These are phyloP conservation scores for Andrena cerasifolii DNA, from an alignment of 1,140 invertebrate genomes.

Conservation along the genomic window DNA sequence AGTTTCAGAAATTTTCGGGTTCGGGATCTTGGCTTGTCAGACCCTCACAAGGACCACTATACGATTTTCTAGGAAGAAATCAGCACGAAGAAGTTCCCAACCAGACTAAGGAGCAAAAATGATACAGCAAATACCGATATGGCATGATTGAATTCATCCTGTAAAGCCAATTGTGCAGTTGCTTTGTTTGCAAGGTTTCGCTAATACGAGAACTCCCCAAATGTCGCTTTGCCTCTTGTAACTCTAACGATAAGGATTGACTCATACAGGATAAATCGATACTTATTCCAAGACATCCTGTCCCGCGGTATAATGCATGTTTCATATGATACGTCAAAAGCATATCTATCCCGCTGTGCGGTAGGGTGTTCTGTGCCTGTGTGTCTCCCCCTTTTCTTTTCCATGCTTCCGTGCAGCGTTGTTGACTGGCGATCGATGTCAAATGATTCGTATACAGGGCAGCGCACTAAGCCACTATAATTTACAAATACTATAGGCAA, in stretches of 20 bases:
- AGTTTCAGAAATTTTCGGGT: too few species aligned
- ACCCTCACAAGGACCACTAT: too few species aligned
- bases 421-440: conserved; percentile 3
- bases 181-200: not conserved
- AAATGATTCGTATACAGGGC: not conserved
- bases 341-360: not conserved
- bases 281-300: conserved; percentile 4
- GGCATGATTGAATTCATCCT: too few species aligned
- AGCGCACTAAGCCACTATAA: not conserved
- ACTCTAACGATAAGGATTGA: conserved; percentile 10
- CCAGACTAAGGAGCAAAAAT: too few species aligned
- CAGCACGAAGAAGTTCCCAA: not conserved
- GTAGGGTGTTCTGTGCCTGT: not conserved
- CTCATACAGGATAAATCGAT: conserved; percentile 3
- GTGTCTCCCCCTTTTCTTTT: not conserved
- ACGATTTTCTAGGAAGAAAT: too few species aligned
- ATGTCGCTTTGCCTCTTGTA: too few species aligned
- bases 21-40: too few species aligned
- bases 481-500: not conserved
- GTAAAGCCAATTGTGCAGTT: conserved; percentile 9
- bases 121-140: not conserved
- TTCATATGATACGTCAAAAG: conserved; percentile 7
- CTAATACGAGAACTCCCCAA: not conserved
- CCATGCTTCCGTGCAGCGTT: conserved; percentile 1
- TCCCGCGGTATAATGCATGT: conserved; percentile 7